Evolutionary conservation across 2,113 vertebrate genomes (phyloP), one percentile per base, ranked within the genome.

Genomic region (Phalacrocorax aristotelis): DNA sequence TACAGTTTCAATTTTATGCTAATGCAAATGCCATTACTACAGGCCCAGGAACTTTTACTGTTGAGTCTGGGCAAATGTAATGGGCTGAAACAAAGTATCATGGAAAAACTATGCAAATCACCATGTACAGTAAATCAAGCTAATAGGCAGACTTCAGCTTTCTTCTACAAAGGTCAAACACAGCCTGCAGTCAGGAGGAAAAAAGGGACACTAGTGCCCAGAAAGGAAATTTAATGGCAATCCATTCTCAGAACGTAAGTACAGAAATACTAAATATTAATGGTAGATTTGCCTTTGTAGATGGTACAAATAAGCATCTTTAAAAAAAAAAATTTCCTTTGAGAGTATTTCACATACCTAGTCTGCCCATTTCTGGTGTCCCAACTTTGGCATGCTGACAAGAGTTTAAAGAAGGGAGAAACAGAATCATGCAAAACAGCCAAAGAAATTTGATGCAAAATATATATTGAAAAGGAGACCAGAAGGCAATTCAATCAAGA

Each of bases 51-150:
- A 92, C 79, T 92, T 93, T 86, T 91, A 60, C 85, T 77, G 11
- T 75, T 95, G 61, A 97, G 88, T 83, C 72, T 95, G 70, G 55
- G 62, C 90, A 96, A 89, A 95, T 22, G 72, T 89, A 98, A 98
- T 96, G 96, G 96, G 68, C 91, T 95, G 93, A 97, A 98, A 97
- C 93, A 96, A 95, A 97, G 79, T 81, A 95, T 97, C 87, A 97
- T 95, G 78, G 95, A 83, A 97, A 96, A 98, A 94, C 87, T 96
- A 96, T 98, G 98, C 93, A 98, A 97, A 98, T 97, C 21, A 52
- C 46, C 27, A 76, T 9, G 49, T 83, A 89, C 69, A 80, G 30
- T 97, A 98, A 97, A 97, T 97, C 97, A 97, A 74, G 88, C 66
- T 96, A 97, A 98, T 75, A 95, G 87, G 76, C 93, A 97, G 76